Evolutionary conservation across 2,888 invertebrate genomes (phyloP).

Genomic region (Harpalus rubripes): DNA sequence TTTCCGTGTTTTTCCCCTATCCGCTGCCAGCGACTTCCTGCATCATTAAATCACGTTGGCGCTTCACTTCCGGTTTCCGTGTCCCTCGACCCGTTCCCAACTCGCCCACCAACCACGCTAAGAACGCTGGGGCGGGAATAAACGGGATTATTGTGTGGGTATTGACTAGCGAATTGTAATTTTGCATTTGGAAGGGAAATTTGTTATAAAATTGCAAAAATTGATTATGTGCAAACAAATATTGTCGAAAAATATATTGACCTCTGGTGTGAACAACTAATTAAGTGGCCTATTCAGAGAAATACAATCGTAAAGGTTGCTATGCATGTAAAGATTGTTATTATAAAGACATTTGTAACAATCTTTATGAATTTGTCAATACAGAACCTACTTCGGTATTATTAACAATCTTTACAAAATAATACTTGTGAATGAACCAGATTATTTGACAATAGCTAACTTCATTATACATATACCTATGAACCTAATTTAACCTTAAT

Average conservation of each 20-base stretch:
- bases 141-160: neutral
- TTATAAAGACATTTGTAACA: too few relatives aligned
- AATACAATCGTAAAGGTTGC: too few relatives aligned
- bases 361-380: too few relatives aligned
- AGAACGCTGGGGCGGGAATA: neutral
- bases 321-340: too few relatives aligned
- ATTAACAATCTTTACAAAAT: too few relatives aligned
- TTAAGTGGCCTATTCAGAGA: too few relatives aligned
- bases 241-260: neutral
- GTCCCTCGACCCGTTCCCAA: neutral
- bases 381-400: too few relatives aligned
- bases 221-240: neutral
- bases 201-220: neutral
- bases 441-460: too few relatives aligned
- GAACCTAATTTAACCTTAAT: too few relatives aligned
- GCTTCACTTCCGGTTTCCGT: conserved; percentile 65
- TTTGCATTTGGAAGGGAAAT: neutral
- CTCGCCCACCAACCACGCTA: neutral
- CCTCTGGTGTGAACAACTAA: too few relatives aligned
- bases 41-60: conserved; percentile 67
- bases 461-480: too few relatives aligned
- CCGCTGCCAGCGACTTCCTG: conserved; percentile 63
- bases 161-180: neutral
- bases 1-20: conserved; percentile 66
- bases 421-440: too few relatives aligned